Conservation (phyloP, 2,797 vertebrate genomes). For the Presbytis comata region DNA sequence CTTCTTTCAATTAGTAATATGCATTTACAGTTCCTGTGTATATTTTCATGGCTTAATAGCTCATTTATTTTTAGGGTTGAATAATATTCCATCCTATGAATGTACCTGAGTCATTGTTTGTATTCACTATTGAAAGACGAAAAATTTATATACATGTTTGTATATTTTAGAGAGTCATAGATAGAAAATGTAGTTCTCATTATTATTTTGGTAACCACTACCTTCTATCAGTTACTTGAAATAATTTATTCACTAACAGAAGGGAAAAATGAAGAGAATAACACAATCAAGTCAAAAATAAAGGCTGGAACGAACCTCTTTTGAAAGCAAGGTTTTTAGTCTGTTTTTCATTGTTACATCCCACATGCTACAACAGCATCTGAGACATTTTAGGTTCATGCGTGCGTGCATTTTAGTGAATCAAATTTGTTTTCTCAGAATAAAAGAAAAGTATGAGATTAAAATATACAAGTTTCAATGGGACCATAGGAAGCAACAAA, state of each 20-base stretch:
- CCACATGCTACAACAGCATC: too few relatives aligned
- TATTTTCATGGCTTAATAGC: not conserved
- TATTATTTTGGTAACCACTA: not conserved
- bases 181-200: not conserved
- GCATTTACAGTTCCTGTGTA: not conserved
- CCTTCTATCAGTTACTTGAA: not conserved
- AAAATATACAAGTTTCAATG: too few relatives aligned
- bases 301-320: not conserved
- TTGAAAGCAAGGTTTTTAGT: not conserved
- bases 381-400: not conserved
- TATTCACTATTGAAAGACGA: not conserved
- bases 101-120: not conserved
- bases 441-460: too few relatives aligned
- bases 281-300: not conserved
- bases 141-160: not conserved
- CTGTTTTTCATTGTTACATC: not conserved
- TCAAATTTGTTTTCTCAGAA: too few relatives aligned
- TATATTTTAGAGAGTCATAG: not conserved
- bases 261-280: not conserved
- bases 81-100: not conserved
- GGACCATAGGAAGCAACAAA: too few relatives aligned
- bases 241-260: not conserved
- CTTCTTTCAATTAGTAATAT: not conserved
- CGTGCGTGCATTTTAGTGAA: too few relatives aligned
- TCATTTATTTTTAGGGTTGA: not conserved